Conservation (phyloP, 2,113 vertebrate genomes). For the Tor tambroides region DNA sequence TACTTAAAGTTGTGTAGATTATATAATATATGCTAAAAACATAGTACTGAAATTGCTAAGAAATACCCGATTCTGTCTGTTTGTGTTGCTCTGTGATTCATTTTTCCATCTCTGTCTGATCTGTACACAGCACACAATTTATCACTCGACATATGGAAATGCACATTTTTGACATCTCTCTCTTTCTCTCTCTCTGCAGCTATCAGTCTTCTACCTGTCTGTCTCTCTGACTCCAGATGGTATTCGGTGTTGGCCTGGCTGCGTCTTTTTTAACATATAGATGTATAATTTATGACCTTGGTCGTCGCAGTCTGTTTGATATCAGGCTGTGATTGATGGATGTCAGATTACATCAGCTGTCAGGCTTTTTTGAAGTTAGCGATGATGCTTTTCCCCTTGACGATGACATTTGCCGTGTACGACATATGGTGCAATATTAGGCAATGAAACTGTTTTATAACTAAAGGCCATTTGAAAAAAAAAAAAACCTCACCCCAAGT, state of each 20-base stretch:
- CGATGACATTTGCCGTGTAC: not conserved
- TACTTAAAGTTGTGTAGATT: no score
- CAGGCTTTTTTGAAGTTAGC: not conserved
- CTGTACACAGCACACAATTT: not conserved
- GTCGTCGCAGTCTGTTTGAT: slow-evolving; percentile 7
- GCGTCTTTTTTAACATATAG: not conserved
- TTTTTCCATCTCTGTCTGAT: slow-evolving; percentile 1
- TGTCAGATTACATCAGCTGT: slow-evolving; percentile 30
- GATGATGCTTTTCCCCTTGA: not conserved
- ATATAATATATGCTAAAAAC: no score
- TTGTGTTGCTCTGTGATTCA: not conserved
- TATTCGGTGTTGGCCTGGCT: not conserved
- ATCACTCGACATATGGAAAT: slow-evolving; percentile 15
- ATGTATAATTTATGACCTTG: slow-evolving; percentile 39
- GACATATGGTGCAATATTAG: not conserved
- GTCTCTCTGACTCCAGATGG: not conserved
- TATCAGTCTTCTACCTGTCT: not conserved
- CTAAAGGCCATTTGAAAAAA: not conserved
- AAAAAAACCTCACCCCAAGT: not conserved
- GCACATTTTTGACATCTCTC: not conserved
- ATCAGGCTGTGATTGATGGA: slow-evolving; percentile 25
- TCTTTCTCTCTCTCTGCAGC: not conserved
- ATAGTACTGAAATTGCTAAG: not conserved
- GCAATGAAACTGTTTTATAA: not conserved
- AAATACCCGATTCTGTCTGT: not conserved